phyloP scores from a whole-genome alignment of 2,888 invertebrate species.

The Mantis religiosa region DNA sequence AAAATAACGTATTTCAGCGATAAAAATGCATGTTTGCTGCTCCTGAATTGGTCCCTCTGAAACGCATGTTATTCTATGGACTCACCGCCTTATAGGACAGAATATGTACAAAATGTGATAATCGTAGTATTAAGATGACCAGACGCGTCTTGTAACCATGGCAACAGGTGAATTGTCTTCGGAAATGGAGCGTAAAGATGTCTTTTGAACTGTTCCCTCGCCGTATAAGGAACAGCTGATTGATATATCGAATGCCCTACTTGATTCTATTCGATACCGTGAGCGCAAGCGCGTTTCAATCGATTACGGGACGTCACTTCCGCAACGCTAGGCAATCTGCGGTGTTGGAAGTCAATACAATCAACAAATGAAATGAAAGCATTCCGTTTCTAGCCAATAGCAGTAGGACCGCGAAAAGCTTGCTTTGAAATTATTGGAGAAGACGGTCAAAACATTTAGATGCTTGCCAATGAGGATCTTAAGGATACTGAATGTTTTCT shows the following conservation, averaged over 20 bases:
- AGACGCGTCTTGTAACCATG: constrained; percentile 32
- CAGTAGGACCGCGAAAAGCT: background rate
- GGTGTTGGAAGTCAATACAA: background rate
- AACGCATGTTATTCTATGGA: background rate
- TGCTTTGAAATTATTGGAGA: background rate
- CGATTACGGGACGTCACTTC: constrained; percentile 15
- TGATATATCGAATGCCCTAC: constrained; percentile 33
- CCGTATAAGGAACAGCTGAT: constrained; percentile 33
- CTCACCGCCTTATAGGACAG: background rate
- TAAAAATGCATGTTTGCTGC: background rate
- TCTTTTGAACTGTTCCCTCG: constrained; percentile 31
- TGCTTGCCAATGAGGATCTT: background rate
- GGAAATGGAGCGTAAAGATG: constrained; percentile 31
- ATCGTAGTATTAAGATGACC: constrained; percentile 27
- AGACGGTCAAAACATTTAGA: background rate
- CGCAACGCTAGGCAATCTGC: background rate
- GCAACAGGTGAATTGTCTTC: constrained; percentile 33
- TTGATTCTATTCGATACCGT: constrained; percentile 6
- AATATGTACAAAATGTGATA: background rate
- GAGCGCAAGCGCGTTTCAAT: constrained; percentile 22
- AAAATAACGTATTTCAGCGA: background rate
- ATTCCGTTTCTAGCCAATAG: background rate
- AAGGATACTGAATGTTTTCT: background rate
- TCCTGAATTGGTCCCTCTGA: background rate
- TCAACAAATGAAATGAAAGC: background rate